A percentile compares a stretch with the other conserved stretches of the same genome.
phyloP scores from a whole-genome alignment of 2,888 invertebrate genomes.

The Theretra japonica region DNA sequence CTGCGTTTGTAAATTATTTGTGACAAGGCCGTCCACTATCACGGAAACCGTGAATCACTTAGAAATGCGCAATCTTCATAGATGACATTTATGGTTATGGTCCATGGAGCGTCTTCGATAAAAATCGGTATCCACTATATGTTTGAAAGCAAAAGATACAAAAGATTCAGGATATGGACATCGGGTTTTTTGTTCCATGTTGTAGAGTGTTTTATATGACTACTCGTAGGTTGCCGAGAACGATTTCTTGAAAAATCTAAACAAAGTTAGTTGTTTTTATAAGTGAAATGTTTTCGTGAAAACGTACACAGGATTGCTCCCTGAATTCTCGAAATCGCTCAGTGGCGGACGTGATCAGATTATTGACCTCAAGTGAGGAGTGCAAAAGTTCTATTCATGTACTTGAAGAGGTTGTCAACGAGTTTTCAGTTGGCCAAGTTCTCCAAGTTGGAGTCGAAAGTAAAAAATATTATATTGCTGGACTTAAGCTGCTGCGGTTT shows the following conservation, averaged over 20 bases:
- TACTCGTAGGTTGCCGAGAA: no score
- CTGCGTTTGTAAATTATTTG: neutral
- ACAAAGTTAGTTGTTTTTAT: no score
- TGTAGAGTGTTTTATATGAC: no score
- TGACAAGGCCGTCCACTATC: neutral
- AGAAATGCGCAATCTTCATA: neutral
- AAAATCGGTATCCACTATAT: neutral
- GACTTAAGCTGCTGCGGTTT: no score
- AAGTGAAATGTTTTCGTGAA: no score
- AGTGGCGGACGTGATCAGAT: no score
- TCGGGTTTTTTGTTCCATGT: neutral
- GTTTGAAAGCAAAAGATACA: neutral
- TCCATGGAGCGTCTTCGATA: neutral
- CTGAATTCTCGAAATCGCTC: no score
- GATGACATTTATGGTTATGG: neutral
- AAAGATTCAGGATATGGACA: neutral
- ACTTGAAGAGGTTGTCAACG: neutral
- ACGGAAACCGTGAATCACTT: conserved; percentile 12
- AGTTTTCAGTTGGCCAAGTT: neutral
- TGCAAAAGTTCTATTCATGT: neutral
- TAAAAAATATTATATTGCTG: no score
- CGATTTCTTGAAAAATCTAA: no score
- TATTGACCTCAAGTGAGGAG: no score
- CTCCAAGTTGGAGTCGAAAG: no score
- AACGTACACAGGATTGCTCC: no score